Conservation (phyloP, 2,797 vertebrate species). For the Sebastes kiyomatsui region DNA sequence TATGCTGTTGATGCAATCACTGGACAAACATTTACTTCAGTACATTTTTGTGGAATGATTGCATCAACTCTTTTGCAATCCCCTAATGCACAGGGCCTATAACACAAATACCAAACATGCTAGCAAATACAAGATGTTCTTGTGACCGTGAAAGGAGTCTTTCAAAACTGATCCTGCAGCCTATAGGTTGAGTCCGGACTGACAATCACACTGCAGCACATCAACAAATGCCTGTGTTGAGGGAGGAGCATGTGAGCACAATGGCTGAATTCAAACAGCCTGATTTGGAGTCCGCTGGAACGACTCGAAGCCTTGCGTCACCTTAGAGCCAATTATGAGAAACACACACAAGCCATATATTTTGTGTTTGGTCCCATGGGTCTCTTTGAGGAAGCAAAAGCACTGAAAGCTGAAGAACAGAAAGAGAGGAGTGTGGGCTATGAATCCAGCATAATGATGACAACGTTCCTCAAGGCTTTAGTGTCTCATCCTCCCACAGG, state of each 20-base stretch:
- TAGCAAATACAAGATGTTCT: slow-evolving; percentile 11
- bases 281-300: slow-evolving; percentile 50
- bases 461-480: slow-evolving; percentile 32
- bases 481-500: slow-evolving; percentile 38
- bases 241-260: slow-evolving; percentile 46
- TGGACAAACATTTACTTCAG: background rate
- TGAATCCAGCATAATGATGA: slow-evolving; percentile 62
- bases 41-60: background rate
- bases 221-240: slow-evolving; percentile 37
- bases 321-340: slow-evolving; percentile 75
- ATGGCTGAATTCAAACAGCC: slow-evolving; percentile 58
- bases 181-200: slow-evolving; percentile 22
- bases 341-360: slow-evolving; percentile 51
- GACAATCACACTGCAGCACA: slow-evolving; percentile 36
- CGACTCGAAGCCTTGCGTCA: slow-evolving; percentile 57
- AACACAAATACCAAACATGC: slow-evolving; percentile 25
- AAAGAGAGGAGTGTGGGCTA: slow-evolving; percentile 20
- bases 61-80: background rate
- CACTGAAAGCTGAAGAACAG: slow-evolving; percentile 38
- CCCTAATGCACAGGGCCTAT: background rate
- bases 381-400: slow-evolving; percentile 45
- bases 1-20: background rate
- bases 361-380: slow-evolving; percentile 61
- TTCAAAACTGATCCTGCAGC: background rate
- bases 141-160: slow-evolving; percentile 9